A percentile compares a stretch with the other conserved stretches of the same genome.
These are phyloP conservation scores for Melierax canorus DNA, from an alignment of 2,113 vertebrate species.

Conservation along the genomic window DNA sequence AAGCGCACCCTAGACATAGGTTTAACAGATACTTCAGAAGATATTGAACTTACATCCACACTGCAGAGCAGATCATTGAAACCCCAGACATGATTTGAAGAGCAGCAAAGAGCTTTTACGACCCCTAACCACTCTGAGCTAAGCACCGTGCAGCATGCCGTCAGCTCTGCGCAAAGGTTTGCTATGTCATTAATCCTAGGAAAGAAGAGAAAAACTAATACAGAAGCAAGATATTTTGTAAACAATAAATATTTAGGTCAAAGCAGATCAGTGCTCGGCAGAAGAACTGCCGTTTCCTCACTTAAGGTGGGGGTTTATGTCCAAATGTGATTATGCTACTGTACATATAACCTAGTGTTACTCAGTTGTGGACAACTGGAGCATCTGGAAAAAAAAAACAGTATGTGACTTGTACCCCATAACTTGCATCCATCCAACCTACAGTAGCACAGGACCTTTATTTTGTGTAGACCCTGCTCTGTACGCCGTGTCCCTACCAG, in stretches of 20 bases:
- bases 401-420: neutral
- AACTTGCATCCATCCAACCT: neutral
- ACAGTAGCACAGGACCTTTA: too few species aligned
- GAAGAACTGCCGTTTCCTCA: neutral
- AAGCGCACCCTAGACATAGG: fast-evolving
- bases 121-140: slow-evolving; percentile 75
- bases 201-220: neutral
- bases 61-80: slow-evolving; percentile 78
- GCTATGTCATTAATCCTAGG: slow-evolving; percentile 72
- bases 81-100: slow-evolving; percentile 77
- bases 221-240: neutral
- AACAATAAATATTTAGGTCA: neutral
- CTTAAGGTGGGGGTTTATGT: neutral
- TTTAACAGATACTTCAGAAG: neutral
- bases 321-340: too few species aligned
- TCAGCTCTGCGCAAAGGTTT: slow-evolving; percentile 71
- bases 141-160: slow-evolving; percentile 69
- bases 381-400: neutral
- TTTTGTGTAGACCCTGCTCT: too few species aligned
- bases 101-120: slow-evolving; percentile 75
- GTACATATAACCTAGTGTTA: fast-evolving
- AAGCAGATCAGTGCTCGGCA: neutral
- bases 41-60: slow-evolving; percentile 67
- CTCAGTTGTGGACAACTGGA: neutral
- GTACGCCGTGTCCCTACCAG: too few species aligned